Evolutionary conservation across 35 echinoderm and acorn worm species (phyloP), one percentile per base, ranked within the genome.

Genomic region (Acanthaster planci): DNA sequence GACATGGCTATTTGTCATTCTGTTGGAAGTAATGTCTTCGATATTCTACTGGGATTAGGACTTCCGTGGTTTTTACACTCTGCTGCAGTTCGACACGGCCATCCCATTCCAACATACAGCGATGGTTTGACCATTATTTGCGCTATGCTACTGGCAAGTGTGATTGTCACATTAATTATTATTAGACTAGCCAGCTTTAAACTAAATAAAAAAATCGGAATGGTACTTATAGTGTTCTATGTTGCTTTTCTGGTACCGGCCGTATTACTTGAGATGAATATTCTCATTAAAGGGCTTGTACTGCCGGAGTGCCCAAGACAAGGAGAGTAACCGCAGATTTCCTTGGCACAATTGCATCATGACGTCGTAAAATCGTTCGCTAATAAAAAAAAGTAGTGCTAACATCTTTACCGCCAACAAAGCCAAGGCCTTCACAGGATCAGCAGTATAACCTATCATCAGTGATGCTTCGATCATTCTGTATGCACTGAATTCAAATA

Each of bases 1-100:
- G 90, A 90, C 58, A 97, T 97, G 94, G 94, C 94, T 38, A 88
- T 99, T 53, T 99, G 92, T 3, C 92, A 99, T 38, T 91, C 96
- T 21, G 86, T 99, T 22, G 96, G 96, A 6, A 99, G 96, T 60
- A 99, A 99, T 29, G 59, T 94, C 21, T 99, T 99, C 53, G 96
- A 99, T 47, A 94, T 99, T 56, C 83, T 99, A 42, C 39, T 99
- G 1, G 92, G 96, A 22, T 89, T 99, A 30, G 96, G 96, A 0
- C 59, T 88, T 21, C 96, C 96, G 6, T 99, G 96, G 96, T 99
- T 94, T n/a, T 30, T 94, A 18, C 72, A 94, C 37, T 91, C 96
- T 30, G 76, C 90, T 1, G 37, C 93, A 51, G 51, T 94, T 17
- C 40, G 86, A 26, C 56, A 52, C 17, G 32, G 56, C 16, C 83